Evolutionary conservation across 2,113 vertebrate species (phyloP), one percentile per base, ranked within the genome.

Genomic region (Sceloporus undulatus): DNA sequence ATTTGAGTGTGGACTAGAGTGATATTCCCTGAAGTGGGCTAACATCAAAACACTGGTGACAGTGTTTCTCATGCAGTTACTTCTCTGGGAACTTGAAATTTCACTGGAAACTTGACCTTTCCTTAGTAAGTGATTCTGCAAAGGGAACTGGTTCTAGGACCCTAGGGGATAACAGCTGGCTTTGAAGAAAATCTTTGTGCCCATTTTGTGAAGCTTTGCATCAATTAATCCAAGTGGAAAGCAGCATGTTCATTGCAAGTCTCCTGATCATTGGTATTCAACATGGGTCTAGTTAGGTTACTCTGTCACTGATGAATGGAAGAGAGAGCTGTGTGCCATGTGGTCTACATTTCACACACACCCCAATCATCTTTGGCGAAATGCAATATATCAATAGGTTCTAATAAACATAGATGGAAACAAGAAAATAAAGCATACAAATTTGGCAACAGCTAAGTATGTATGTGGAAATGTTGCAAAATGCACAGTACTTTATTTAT

Each of bases 51-150:
- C 38, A 65, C 10, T 14, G 27, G 25, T 5, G 86, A 54, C 79
- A 42, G n/a, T 48, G 40, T 82, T 87, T 59, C 56, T 81, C 27
- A 9, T 70, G 54, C 70, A 40, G 56, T 54, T n/a, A 52, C 14
- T 13, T 38, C 59, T 71, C 16, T 59, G 19, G 48, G 23, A 66
- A 76, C 34, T 48, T 3, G 48, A 48, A 48, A 48, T 48, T 48
- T 48, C 48, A 25, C 52, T 87, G 34, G 78, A 74, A 79, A 71
- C 54, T 54, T 73, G 48, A 5, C 8, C 25, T 87, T 71, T 70
- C 78, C 81, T 80, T 56, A 87, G 71, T n/a, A 87, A 79, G 79
- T n/a, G 73, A 73, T 80, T 65, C 34, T 80, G 73, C 48, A 56
- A 13, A 40, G n/a, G 71, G 78, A 56, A 71, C 2, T 38, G n/a